These are phyloP conservation scores for Silurus meridionalis DNA, from an alignment of 2,113 vertebrate genomes.

Conservation along the genomic window DNA sequence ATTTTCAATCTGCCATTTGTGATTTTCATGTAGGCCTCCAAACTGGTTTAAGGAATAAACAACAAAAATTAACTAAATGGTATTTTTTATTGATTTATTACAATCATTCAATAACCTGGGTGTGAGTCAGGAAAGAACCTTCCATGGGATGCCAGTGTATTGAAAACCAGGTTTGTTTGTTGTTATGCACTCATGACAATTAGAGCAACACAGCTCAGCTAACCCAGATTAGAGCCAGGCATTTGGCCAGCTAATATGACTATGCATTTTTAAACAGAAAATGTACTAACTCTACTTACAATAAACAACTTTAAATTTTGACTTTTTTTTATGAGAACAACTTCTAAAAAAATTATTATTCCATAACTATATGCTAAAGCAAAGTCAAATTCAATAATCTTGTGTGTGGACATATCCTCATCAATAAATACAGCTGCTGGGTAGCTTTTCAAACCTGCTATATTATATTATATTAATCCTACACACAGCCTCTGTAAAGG, in stretches of 20 bases:
- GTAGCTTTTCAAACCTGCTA: neutral
- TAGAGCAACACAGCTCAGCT: constrained; percentile 23
- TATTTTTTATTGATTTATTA: neutral
- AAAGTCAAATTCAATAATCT: constrained; percentile 10
- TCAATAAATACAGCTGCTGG: constrained; percentile 17
- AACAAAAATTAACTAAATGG: neutral
- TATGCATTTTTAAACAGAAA: neutral
- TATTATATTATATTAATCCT: neutral
- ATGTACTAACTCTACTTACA: neutral
- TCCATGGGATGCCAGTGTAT: neutral
- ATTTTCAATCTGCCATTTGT: neutral
- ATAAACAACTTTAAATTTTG: neutral
- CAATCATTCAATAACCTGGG: neutral
- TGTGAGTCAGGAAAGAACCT: neutral
- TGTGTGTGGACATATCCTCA: constrained; percentile 17
- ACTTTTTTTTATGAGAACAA: neutral
- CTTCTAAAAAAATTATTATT: constrained; percentile 7
- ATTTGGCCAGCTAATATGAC: neutral
- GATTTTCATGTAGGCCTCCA: neutral
- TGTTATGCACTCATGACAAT: neutral
- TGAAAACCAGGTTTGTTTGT: constrained; percentile 6
- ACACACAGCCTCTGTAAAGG: neutral
- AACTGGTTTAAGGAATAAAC: neutral
- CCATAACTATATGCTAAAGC: neutral
- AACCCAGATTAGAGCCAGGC: constrained; percentile 7